Conservation (phyloP, 2,113 vertebrate species). For the Zosterops pallidus region DNA sequence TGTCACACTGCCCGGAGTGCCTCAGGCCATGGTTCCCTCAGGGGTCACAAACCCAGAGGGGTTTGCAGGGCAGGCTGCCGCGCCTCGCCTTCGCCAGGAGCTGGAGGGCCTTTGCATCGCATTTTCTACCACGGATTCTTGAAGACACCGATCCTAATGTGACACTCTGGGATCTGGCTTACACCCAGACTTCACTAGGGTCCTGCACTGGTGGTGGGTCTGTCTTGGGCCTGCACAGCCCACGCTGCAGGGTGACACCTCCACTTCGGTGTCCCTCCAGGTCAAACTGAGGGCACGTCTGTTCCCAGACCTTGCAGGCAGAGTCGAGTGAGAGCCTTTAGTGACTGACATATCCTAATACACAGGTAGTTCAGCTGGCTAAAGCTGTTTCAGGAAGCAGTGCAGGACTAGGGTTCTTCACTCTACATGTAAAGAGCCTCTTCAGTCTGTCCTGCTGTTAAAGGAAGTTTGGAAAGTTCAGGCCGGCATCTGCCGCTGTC, state of each 20-base stretch:
- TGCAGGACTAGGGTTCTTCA: neutral
- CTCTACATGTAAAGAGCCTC: neutral
- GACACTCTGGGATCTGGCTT: neutral
- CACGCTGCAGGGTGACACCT: fast-evolving
- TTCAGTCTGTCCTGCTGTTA: neutral
- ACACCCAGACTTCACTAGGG: fast-evolving
- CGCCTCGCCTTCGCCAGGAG: fast-evolving
- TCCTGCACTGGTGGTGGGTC: fast-evolving
- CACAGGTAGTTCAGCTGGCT: neutral
- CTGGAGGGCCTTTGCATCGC: neutral
- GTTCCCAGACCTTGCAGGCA: neutral
- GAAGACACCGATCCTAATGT: neutral
- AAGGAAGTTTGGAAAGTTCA: neutral
- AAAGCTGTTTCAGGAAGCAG: neutral
- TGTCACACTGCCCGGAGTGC: fast-evolving
- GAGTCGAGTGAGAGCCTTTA: neutral
- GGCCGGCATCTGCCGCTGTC: neutral
- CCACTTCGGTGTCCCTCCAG: fast-evolving
- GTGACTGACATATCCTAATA: fast-evolving
- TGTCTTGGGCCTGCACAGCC: neutral
- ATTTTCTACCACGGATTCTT: fast-evolving
- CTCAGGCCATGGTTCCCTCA: neutral
- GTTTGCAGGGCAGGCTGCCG: neutral
- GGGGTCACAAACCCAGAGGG: neutral
- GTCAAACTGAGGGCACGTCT: fast-evolving